Base-by-base conservation (phyloP, 2,113 vertebrate genomes). In the Axis porcinus region DNA sequence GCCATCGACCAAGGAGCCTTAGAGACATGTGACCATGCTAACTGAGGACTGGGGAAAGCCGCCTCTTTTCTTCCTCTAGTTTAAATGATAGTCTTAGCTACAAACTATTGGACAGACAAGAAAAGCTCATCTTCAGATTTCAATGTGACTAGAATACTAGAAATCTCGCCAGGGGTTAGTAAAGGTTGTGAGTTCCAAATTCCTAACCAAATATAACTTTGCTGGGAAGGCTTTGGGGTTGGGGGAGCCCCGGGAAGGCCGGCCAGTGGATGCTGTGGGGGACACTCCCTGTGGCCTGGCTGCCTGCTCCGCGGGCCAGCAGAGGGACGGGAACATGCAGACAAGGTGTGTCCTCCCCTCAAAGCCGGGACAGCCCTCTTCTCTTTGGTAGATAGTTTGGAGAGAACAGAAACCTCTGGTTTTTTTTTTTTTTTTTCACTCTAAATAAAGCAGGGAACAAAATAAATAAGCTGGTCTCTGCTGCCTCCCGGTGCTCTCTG, bases 381-480 rank as follows among this genome's bases (percentile, higher is more conserved):
- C 76, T 89, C 94, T 95, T 94, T 97, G 97, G 95, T 81, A 89
- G 45, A 83, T 2, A 25, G 81, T 64, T 47, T 89, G 86, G 50
- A 92, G 96, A 78, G 21, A 40, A 55, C 52, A 92, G 76, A 89
- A 76, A 52, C 6, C 21, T 62, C 76, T 70, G 43, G 6, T 96
- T 28, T 3, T 19, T 23, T 23, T 78, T 21, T 21, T 45, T 30
- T 43, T 50, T 19, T 25, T 15, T 0, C 12, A 50, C 40, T 62
- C 95, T 57, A 47, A 88, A 36, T 23, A 91, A 0, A 93, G 67
- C 76, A 93, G 82, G 93, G 96, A 86, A 95, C 52, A 76, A 89
- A 94, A 96, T 95, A 97, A 95, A 81, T 91, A 92, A 93, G 58
- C 21, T 54, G 5, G 13, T 23, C 47, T 43, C 19, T 78, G 78